Evolutionary conservation across 2,888 invertebrate genomes (phyloP).

Genomic region (Sarcophaga subvicina): DNA sequence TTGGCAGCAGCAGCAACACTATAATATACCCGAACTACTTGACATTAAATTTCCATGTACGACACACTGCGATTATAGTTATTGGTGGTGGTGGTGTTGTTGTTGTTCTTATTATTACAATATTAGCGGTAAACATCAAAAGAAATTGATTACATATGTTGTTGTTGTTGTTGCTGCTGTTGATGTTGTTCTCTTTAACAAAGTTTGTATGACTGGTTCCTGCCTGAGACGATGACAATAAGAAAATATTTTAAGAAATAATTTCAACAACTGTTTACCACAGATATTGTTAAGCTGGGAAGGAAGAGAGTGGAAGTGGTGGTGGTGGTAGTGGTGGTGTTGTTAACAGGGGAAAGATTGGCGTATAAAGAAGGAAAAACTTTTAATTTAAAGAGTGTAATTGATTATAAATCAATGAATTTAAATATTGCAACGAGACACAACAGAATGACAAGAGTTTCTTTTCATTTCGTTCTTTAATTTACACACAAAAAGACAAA

Average conservation of each 20-base stretch:
- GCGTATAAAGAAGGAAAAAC: neutral
- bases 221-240: constrained; percentile 22
- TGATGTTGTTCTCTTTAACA: constrained; percentile 32
- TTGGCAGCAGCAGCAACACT: constrained; percentile 6
- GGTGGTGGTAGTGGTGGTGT: no score
- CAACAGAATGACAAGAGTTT: neutral
- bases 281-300: neutral
- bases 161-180: constrained; percentile 43
- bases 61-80: neutral
- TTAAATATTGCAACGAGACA: constrained; percentile 40
- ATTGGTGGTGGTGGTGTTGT: constrained; percentile 18
- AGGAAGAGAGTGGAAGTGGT: neutral
- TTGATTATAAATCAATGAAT: constrained; percentile 64
- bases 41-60: constrained; percentile 62
- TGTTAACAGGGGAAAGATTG: neutral
- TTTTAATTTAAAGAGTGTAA: constrained; percentile 44
- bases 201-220: constrained; percentile 46
- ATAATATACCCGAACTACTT: constrained; percentile 38
- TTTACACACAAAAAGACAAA: neutral
- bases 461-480: neutral
- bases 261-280: constrained; percentile 8
- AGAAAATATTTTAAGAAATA: constrained; percentile 10
- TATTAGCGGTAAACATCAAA: constrained; percentile 65
- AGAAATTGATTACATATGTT: constrained; percentile 56
- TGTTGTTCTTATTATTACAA: constrained; percentile 48